Base-by-base conservation (phyloP, 1,140 invertebrate species). In the Bombus cullumanus region DNA sequence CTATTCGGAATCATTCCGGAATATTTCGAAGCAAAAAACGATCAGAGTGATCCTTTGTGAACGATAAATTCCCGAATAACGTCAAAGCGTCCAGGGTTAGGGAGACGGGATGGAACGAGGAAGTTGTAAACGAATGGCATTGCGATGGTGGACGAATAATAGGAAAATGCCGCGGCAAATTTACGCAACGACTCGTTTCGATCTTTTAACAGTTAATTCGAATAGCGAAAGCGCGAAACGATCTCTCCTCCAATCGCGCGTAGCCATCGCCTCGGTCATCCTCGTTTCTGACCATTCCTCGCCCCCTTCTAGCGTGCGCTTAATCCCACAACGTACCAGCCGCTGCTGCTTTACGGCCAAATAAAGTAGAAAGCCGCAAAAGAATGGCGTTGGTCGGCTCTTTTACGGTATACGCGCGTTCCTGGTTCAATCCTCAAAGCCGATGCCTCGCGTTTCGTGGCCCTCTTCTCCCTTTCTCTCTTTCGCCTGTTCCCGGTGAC, bases 281-380 rank as follows among this genome's bases (percentile, higher is more conserved):
- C 66, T n/a, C 68, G 68, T 39, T 59, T n/a, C 31, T 47, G 64
- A 31, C 47, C 72, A 15, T 43, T 34, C 15, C 71, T 37, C n/a
- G 53, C 41, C 41, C 22, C 39, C 47, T 69, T 68, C 18, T n/a
- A 3, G 37, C 47, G 31, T n/a, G 18, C 82, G 75, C 82, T 79
- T 85, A 80, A 80, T 80, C 68, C 77, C 77, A n/a, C 83, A 31
- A 37, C 53, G 76, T 80, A 31, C 18, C 39, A 57, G 43, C 71
- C 59, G 37, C n/a, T 37, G 71, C 62, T 81, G 78, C 69, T 85
- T 85, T 85, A 85, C 84, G 79, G 84, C 69, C 84, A 41, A 85
- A 85, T 85, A 85, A 85, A 85, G 71, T 75, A 81, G 84, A 85
- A 75, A 81, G 79, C 47, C 84, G 79, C 84, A 74, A 75, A 85